phyloP scores from a whole-genome alignment of 1,140 invertebrate genomes.

The Nymphalis io region DNA sequence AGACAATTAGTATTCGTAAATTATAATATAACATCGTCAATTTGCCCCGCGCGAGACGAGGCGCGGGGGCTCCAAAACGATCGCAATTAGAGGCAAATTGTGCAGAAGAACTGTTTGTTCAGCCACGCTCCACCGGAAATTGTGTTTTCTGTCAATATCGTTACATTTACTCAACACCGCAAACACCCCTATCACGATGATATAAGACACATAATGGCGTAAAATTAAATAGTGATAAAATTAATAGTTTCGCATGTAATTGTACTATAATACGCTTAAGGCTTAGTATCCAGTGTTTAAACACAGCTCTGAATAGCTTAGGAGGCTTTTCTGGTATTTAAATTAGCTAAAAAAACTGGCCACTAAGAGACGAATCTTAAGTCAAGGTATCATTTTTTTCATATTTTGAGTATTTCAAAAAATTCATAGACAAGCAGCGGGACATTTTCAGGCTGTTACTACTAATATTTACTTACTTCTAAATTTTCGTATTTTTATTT shows the following conservation, averaged over 20 bases:
- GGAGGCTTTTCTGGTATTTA: too few relatives aligned
- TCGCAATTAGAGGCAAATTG: slow-evolving; percentile 61
- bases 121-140: slow-evolving; percentile 49
- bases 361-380: too few relatives aligned
- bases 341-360: too few relatives aligned
- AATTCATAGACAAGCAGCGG: not conserved
- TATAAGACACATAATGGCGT: slow-evolving; percentile 25
- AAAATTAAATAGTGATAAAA: slow-evolving; percentile 13
- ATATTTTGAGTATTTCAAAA: too few relatives aligned
- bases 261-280: slow-evolving; percentile 40
- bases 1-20: not conserved
- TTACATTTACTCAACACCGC: slow-evolving; percentile 4
- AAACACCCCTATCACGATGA: slow-evolving; percentile 14
- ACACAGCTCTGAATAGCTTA: not conserved
- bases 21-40: not conserved
- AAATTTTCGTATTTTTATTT: too few relatives aligned
- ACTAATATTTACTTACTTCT: too few relatives aligned
- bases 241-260: slow-evolving; percentile 41
- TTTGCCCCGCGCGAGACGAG: not conserved
- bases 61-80: slow-evolving; percentile 18
- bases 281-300: not conserved
- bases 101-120: slow-evolving; percentile 51
- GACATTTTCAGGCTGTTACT: too few relatives aligned
- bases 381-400: too few relatives aligned
- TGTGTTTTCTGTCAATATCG: slow-evolving; percentile 63